A percentile compares a stretch with the other conserved stretches of the same genome.
Evolutionary conservation across 2,797 vertebrate species (phyloP).

Genomic region (Periparus ater): DNA sequence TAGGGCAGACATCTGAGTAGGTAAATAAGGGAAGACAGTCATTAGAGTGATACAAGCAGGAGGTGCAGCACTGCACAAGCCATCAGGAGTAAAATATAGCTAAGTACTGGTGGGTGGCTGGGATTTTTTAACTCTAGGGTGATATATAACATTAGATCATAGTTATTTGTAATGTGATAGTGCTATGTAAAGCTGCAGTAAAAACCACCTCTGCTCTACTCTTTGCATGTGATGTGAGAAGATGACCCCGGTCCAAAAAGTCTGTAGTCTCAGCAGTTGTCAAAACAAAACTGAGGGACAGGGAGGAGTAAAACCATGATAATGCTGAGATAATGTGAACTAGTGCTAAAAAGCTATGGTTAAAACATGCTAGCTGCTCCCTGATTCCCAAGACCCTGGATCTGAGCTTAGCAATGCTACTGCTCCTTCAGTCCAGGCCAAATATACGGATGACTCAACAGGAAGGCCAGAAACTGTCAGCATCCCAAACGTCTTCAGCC

Average conservation of each 20-base stretch:
- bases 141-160: constrained; percentile 60
- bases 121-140: constrained; percentile 43
- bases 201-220: neutral
- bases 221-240: neutral
- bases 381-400: neutral
- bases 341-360: neutral
- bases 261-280: constrained; percentile 11
- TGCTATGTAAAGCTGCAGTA: constrained; percentile 1
- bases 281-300: neutral
- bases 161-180: constrained; percentile 31
- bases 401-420: neutral
- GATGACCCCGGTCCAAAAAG: neutral
- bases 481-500: neutral
- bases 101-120: neutral
- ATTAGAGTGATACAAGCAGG: constrained; percentile 14
- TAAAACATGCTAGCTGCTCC: neutral
- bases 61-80: neutral
- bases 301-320: neutral
- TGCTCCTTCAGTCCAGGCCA: neutral
- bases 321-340: neutral
- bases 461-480: constrained; percentile 36
- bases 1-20: neutral
- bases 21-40: constrained; percentile 31
- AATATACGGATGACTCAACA: constrained; percentile 28
- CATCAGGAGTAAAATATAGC: constrained; percentile 48